Base-by-base conservation (phyloP, 2,113 vertebrate genomes). In the Lucifuga dentata region DNA sequence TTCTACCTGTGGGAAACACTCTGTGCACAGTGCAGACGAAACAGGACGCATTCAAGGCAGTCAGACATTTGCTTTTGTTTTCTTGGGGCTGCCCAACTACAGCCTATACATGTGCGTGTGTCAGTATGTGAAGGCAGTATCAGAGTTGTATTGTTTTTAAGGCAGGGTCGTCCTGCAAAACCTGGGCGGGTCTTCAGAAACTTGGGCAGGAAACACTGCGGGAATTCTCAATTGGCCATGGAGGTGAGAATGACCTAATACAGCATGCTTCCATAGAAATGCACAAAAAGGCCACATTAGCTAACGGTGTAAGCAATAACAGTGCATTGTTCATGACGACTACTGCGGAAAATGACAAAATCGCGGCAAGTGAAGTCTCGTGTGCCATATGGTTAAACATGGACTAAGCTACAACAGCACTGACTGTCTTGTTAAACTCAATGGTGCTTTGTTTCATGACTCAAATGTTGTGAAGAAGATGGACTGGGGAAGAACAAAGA, bases 251-350 rank as follows among this genome's bases (percentile, higher is more conserved):
- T 16, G 38, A 41, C 15, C 7, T 51, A 2, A 52, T 21, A 15
- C 16, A 32, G 16, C 24, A 64, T 50, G 15, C 38, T 10, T 15
- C n/a, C 23, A 41, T 24, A 51, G 24, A 40, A 41, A 58, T 41
- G 6, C 46, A 51, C 46, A 51, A 29, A n/a, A 29, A 32, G 7
- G 33, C 45, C 16, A 63, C 12, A 6, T 6, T 41, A 33, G 3
- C 21, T 29, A 29, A 29, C 3, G 26, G 26, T 29, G 26, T 7
- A 29, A 29, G 26, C 26, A 29, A 29, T 29, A 41, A 32, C 1
- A 6, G 0, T 39, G 3, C 45, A 26, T 40, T 17, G 11, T 40
- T 26, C 1, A 2, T 26, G 7, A 19, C n/a, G 29, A 13, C 61
- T 21, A 41, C 61, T 29, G 24, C 39, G 7, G 26, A 29, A 29